Conservation (phyloP, 1,140 invertebrate genomes). For the Agrilus planipennis region DNA sequence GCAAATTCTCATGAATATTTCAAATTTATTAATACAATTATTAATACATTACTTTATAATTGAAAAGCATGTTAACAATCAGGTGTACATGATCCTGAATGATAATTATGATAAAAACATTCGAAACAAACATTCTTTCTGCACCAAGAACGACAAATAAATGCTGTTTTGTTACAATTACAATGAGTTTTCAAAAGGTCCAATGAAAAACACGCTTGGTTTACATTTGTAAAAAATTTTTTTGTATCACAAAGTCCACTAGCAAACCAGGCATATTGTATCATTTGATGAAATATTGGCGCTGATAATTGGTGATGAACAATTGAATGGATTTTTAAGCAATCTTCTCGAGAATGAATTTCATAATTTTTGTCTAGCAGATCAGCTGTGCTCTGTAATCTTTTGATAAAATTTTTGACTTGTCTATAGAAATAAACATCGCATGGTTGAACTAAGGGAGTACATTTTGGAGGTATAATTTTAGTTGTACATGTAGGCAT, state of each 20-base stretch:
- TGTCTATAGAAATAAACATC: conserved; percentile 22
- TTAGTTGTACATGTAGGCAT: conserved; percentile 9
- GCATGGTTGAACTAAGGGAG: conserved; percentile 15
- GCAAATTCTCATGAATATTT: too few relatives aligned
- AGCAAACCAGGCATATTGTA: not conserved
- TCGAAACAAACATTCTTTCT: not conserved
- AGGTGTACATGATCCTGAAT: too few relatives aligned
- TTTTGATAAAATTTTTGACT: conserved; percentile 12
- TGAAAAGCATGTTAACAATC: too few relatives aligned
- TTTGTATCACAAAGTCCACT: not conserved
- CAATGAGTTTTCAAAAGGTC: not conserved
- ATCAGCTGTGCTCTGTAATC: not conserved
- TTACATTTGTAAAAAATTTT: not conserved
- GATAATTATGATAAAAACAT: conserved; percentile 1
- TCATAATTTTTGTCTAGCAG: conserved; percentile 2
- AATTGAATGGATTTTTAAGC: conserved; percentile 1
- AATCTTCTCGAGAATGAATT: conserved; percentile 6
- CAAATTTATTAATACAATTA: too few relatives aligned
- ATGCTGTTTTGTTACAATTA: not conserved
- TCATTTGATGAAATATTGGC: not conserved
- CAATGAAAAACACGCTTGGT: not conserved
- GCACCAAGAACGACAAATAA: not conserved
- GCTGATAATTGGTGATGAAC: conserved; percentile 2
- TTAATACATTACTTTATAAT: too few relatives aligned
- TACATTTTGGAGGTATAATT: conserved; percentile 18